These are phyloP conservation scores for Aporrectodea caliginosa DNA, from an alignment of 1,140 invertebrate genomes.

Conservation along the genomic window DNA sequence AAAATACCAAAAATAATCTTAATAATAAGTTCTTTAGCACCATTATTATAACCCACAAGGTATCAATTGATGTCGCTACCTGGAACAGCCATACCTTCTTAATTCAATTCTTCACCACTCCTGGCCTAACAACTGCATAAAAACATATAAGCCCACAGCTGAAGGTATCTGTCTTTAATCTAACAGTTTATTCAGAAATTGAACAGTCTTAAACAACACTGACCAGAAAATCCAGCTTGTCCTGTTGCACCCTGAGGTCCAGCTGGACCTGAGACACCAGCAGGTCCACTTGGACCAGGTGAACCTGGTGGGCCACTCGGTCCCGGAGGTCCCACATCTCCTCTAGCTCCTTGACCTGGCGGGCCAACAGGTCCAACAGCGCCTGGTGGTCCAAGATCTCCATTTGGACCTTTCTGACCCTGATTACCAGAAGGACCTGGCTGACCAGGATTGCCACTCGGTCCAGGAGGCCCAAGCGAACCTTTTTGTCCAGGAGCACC, in stretches of 20 bases:
- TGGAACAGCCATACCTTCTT: neutral
- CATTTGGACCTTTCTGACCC: conserved; percentile 5
- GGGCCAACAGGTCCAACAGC: neutral
- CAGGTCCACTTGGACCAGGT: conserved; percentile 30
- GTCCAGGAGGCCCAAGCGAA: neutral
- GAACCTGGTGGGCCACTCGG: conserved; percentile 8
- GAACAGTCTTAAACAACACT: too few species aligned
- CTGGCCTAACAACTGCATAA: neutral
- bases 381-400: conserved; percentile 1
- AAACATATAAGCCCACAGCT: neutral
- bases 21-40: too few species aligned
- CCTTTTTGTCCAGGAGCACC: conserved; percentile 15
- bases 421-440: neutral
- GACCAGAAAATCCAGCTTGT: neutral
- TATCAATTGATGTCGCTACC: neutral
- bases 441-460: neutral
- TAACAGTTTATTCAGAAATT: too few species aligned
- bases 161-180: neutral
- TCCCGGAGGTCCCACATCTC: neutral
- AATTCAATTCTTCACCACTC: neutral
- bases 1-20: too few species aligned
- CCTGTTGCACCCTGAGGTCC: conserved; percentile 25
- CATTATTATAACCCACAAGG: too few species aligned
- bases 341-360: conserved; percentile 1
- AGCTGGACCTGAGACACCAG: conserved; percentile 35